Evolutionary conservation across 2,888 invertebrate species (phyloP).

Genomic region (Hololepta plana): DNA sequence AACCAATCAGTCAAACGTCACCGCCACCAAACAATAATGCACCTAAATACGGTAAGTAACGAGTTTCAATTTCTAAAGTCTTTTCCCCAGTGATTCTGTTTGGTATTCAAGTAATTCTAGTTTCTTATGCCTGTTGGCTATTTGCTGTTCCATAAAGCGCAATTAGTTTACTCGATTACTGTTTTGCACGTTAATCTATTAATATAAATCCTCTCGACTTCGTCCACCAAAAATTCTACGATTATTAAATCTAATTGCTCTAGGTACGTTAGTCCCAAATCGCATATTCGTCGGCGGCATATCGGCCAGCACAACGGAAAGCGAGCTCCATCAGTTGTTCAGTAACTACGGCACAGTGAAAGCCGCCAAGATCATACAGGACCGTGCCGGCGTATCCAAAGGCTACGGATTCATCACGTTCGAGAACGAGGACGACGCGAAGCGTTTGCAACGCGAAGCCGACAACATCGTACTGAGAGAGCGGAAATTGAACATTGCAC

Average conservation of each 20-base stretch:
- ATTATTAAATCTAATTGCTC: not conserved
- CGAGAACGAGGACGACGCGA: constrained; percentile 75
- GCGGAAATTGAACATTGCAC: constrained; percentile 69
- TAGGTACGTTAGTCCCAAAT: constrained; percentile 78
- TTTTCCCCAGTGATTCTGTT: too few relatives aligned
- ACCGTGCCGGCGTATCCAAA: constrained; percentile 87
- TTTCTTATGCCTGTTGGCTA: too few relatives aligned
- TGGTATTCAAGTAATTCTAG: too few relatives aligned
- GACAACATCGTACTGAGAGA: constrained; percentile 63
- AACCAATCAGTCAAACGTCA: constrained; percentile 18
- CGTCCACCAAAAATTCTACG: too few relatives aligned
- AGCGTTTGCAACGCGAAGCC: constrained; percentile 50
- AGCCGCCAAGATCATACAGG: constrained; percentile 87
- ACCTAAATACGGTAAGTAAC: constrained; percentile 30
- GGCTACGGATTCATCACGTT: constrained; percentile 78
- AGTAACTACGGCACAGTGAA: constrained; percentile 78
- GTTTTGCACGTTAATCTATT: too few relatives aligned
- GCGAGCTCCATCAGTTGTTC: constrained; percentile 80
- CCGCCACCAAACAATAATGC: constrained; percentile 28
- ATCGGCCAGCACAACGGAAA: constrained; percentile 81
- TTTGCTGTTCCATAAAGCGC: too few relatives aligned
- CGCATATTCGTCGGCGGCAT: constrained; percentile 95
- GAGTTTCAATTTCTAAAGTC: too few relatives aligned
- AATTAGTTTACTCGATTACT: too few relatives aligned
- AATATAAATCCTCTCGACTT: too few relatives aligned